phyloP scores from a whole-genome alignment of 2,113 vertebrate genomes.

The Dromiciops gliroides region DNA sequence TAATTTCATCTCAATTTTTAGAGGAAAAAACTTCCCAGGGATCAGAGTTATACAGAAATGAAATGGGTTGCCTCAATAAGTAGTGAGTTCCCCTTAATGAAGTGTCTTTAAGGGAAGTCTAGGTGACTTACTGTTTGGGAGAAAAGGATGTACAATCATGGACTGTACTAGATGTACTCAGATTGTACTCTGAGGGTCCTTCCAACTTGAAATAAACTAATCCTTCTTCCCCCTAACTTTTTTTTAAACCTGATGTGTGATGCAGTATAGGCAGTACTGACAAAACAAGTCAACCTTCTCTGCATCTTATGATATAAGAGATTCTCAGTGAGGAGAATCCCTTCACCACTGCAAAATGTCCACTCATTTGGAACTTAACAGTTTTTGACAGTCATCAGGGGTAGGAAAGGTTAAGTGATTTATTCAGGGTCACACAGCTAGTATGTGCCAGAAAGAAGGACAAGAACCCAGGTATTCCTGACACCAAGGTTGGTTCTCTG shows the following conservation, averaged over 20 bases:
- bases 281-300: background rate
- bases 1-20: background rate
- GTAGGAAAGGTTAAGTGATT: background rate
- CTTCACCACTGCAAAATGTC: background rate
- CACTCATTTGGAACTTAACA: background rate
- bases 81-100: background rate
- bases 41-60: background rate
- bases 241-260: background rate
- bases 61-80: too few relatives aligned
- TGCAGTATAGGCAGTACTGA: background rate
- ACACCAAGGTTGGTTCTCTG: background rate
- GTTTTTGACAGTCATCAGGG: background rate
- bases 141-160: background rate
- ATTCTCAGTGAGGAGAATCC: background rate
- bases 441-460: background rate
- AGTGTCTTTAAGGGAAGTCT: background rate
- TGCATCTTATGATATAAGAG: background rate
- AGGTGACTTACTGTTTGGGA: background rate
- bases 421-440: background rate
- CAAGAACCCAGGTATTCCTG: background rate
- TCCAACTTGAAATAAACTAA: background rate
- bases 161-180: background rate
- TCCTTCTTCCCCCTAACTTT: background rate
- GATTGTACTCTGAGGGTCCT: background rate
- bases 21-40: background rate